These are phyloP conservation scores for Brachyopa scutellaris DNA, from an alignment of 2,888 invertebrate species.

Conservation along the genomic window DNA sequence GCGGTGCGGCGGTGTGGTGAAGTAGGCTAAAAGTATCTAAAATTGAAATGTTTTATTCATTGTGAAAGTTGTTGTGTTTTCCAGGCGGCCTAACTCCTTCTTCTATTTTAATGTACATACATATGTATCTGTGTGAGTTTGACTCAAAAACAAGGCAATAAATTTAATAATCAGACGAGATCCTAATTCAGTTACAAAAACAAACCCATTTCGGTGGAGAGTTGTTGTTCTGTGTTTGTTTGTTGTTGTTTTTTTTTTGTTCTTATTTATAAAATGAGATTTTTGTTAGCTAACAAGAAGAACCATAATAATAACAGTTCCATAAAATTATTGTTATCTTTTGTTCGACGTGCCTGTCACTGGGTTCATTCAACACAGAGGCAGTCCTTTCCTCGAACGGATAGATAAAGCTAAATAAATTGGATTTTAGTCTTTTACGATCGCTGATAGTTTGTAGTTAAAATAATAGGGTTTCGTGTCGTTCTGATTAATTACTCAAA, in stretches of 20 bases:
- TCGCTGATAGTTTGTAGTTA: slow-evolving; percentile 8
- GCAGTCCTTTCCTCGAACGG: background rate
- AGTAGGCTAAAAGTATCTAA: background rate
- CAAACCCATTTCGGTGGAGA: slow-evolving; percentile 30
- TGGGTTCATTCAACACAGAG: background rate
- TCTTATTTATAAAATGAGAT: background rate
- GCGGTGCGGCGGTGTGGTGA: too few relatives aligned
- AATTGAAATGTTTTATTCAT: slow-evolving; percentile 35
- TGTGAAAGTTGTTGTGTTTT: background rate
- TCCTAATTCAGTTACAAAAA: slow-evolving; percentile 43
- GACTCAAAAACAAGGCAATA: slow-evolving; percentile 48
- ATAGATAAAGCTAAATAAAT: slow-evolving; percentile 1
- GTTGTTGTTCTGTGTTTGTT: too few relatives aligned
- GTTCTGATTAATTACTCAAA: slow-evolving; percentile 25
- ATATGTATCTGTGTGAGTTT: too few relatives aligned
- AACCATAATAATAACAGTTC: slow-evolving; percentile 1
- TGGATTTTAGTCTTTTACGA: slow-evolving; percentile 1
- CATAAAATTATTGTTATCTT: slow-evolving; percentile 40
- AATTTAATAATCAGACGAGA: slow-evolving; percentile 50
- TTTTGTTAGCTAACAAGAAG: background rate
- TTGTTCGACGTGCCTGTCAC: background rate
- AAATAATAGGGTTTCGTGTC: slow-evolving; percentile 13
- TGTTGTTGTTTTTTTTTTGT: background rate
- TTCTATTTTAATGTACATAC: too few relatives aligned
- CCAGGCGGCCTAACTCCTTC: background rate